phyloP scores from a whole-genome alignment of 2,888 invertebrate species.

The Temnothorax rugatulus region DNA sequence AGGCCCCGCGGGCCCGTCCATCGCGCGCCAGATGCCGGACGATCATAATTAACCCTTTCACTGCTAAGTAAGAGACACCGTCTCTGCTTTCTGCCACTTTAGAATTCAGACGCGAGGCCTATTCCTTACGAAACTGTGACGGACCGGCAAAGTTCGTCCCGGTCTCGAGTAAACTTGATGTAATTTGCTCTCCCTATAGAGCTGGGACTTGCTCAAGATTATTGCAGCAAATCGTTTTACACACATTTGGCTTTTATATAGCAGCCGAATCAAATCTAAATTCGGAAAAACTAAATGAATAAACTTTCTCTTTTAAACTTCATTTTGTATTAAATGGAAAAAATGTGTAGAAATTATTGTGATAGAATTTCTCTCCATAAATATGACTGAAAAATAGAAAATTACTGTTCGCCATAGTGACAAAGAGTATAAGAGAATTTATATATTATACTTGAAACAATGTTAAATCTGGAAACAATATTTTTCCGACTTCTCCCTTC shows the following conservation, averaged over 20 bases:
- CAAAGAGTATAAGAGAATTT: neutral
- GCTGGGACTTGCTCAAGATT: neutral
- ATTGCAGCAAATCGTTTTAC: neutral
- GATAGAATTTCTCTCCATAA: neutral
- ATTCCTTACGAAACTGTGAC: constrained; percentile 29
- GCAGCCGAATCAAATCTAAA: neutral
- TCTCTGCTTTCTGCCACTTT: constrained; percentile 52
- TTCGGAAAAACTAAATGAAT: neutral
- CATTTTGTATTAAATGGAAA: neutral
- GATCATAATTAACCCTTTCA: constrained; percentile 76
- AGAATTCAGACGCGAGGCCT: constrained; percentile 23
- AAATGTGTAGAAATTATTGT: neutral
- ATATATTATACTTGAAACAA: neutral
- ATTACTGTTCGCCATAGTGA: neutral
- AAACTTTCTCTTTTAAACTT: neutral
- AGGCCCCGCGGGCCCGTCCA: constrained; percentile 14
- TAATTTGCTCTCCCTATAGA: neutral
- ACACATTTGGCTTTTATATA: neutral
- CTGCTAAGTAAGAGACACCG: constrained; percentile 65
- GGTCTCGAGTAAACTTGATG: neutral
- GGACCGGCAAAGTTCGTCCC: neutral
- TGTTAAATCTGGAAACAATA: neutral
- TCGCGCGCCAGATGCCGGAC: constrained; percentile 55
- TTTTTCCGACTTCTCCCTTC: neutral
- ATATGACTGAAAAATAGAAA: neutral